Evolutionary conservation across 2,888 invertebrate species (phyloP).

Genomic region (Agrochola litura): DNA sequence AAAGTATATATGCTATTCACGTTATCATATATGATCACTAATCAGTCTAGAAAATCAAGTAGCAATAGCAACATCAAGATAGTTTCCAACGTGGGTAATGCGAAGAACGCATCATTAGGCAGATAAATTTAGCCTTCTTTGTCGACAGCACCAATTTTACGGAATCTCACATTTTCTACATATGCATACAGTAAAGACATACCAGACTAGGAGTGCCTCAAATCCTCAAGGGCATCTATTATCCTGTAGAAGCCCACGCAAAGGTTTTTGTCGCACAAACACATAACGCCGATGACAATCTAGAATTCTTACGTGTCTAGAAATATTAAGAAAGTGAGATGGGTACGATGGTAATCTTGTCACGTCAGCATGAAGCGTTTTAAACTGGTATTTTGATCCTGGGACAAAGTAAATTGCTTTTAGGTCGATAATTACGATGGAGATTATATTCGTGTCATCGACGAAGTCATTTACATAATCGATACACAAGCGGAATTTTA

Average conservation of each 20-base stretch:
- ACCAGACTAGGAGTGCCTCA: slow-evolving; percentile 59
- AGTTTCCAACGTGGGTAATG: background rate
- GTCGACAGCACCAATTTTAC: slow-evolving; percentile 47
- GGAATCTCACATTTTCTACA: slow-evolving; percentile 68
- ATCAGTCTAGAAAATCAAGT: slow-evolving; percentile 23
- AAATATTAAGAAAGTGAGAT: slow-evolving; percentile 71
- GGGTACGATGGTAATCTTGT: slow-evolving; percentile 64
- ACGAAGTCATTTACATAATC: slow-evolving; percentile 73
- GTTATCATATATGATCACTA: background rate
- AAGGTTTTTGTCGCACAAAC: slow-evolving; percentile 51
- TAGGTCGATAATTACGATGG: slow-evolving; percentile 71
- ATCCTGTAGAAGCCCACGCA: slow-evolving; percentile 58
- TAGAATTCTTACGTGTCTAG: slow-evolving; percentile 77
- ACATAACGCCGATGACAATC: slow-evolving; percentile 76
- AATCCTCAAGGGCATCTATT: slow-evolving; percentile 65
- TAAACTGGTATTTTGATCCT: slow-evolving; percentile 68
- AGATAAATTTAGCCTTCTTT: slow-evolving; percentile 46
- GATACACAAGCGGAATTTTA: slow-evolving; percentile 68
- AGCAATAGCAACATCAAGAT: slow-evolving; percentile 5
- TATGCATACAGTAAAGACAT: slow-evolving; percentile 70
- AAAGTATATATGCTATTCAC: background rate
- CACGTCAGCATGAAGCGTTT: slow-evolving; percentile 68
- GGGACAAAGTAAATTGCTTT: slow-evolving; percentile 74
- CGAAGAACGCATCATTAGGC: background rate
- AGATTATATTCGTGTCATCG: slow-evolving; percentile 72